phyloP scores from a whole-genome alignment of 2,113 vertebrate species.

The Limnothrissa miodon region DNA sequence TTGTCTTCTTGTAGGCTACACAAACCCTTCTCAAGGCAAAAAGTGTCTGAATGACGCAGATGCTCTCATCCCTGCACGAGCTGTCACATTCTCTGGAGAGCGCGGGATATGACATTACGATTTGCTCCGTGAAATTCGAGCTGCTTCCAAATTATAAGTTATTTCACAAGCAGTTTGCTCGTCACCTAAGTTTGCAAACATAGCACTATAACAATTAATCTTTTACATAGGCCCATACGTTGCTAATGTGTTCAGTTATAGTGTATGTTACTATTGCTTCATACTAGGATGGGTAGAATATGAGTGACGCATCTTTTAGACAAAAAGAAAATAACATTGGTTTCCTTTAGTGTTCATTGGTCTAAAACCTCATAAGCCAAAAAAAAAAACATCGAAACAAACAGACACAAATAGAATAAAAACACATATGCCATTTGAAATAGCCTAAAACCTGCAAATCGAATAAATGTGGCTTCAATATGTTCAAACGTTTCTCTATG shows the following conservation, averaged over 20 bases:
- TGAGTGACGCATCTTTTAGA: not conserved
- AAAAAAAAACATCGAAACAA: not conserved
- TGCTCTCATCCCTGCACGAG: constrained; percentile 54
- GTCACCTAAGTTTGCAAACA: constrained; percentile 30
- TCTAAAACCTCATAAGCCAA: not conserved
- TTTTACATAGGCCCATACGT: not conserved
- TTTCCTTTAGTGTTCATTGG: not conserved
- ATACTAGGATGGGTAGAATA: not conserved
- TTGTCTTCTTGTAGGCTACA: constrained; percentile 42
- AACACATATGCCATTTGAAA: not conserved
- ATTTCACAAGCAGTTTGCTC: constrained; percentile 53
- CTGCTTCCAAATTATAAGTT: constrained; percentile 50
- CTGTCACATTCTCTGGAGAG: constrained; percentile 74
- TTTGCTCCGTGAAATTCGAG: constrained; percentile 57
- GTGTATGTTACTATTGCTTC: not conserved
- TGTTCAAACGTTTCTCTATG: not conserved
- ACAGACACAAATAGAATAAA: not conserved
- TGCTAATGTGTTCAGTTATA: not conserved
- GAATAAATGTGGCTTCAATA: not conserved
- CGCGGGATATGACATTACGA: constrained; percentile 65
- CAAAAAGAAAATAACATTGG: not conserved
- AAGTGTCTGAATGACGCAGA: constrained; percentile 59
- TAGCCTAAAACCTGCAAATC: not conserved
- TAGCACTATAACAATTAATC: not conserved
- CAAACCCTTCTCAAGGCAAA: constrained; percentile 31